Conservation (phyloP, 2,888 invertebrate species). For the Oxyteleia sp. region DNA sequence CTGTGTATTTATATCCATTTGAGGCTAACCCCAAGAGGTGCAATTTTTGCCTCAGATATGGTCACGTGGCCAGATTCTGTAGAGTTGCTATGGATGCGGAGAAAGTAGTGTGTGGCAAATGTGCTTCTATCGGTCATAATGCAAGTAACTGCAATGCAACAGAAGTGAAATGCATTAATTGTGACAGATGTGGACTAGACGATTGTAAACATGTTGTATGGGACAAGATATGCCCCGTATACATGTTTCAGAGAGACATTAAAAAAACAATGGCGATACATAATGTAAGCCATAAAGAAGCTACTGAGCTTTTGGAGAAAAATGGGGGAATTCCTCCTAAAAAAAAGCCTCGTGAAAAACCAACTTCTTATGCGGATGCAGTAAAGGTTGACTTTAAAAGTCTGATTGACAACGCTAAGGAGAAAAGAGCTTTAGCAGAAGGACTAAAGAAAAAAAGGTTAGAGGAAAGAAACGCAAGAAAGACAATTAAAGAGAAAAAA, state of each 20-base stretch:
- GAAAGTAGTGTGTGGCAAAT: not conserved
- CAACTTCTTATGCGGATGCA: slow-evolving; percentile 7
- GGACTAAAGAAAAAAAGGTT: not conserved
- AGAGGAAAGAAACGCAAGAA: not conserved
- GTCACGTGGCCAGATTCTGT: slow-evolving; percentile 7
- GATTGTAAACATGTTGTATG: not conserved
- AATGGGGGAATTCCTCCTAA: slow-evolving; percentile 17
- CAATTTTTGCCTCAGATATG: slow-evolving; percentile 3
- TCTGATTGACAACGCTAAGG: too few relatives aligned
- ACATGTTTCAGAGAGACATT: slow-evolving; percentile 1
- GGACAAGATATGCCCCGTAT: slow-evolving; percentile 3
- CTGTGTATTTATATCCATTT: not conserved
- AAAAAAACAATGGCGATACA: slow-evolving; percentile 15
- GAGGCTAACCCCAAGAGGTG: not conserved
- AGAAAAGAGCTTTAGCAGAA: too few relatives aligned
- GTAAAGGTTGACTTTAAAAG: not conserved
- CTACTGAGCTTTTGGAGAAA: not conserved
- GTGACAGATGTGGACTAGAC: not conserved
- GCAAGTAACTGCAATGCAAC: not conserved
- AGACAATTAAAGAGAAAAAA: too few relatives aligned
- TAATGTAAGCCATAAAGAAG: slow-evolving; percentile 12
- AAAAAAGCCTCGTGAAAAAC: not conserved
- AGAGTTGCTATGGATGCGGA: not conserved
- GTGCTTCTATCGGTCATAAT: not conserved
- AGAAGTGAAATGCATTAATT: not conserved